phyloP scores from a whole-genome alignment of 2,888 invertebrate genomes.

The Molanna angustata region DNA sequence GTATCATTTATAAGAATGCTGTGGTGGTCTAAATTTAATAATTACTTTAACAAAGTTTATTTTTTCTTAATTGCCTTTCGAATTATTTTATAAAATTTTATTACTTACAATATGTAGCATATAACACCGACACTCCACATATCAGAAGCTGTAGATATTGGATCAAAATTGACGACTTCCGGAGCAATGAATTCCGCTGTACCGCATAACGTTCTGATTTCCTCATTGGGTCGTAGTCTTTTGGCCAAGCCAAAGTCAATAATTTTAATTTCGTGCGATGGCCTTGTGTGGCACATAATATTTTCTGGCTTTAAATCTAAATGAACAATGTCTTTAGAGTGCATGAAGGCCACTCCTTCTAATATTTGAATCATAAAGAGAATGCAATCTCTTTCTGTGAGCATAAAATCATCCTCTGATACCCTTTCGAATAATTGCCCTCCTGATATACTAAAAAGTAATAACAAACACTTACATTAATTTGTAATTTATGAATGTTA shows the following conservation, averaged over 20 bases:
- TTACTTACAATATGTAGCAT: constrained; percentile 85
- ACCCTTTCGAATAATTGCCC: constrained; percentile 93
- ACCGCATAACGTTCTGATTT: constrained; percentile 75
- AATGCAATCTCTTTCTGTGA: constrained; percentile 64
- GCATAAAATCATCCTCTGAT: constrained; percentile 86
- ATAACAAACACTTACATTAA: too few relatives aligned
- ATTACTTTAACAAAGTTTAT: too few relatives aligned
- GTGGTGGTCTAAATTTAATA: too few relatives aligned
- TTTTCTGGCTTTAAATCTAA: constrained; percentile 95
- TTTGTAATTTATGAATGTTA: too few relatives aligned
- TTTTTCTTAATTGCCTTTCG: too few relatives aligned
- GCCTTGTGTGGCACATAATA: constrained; percentile 84
- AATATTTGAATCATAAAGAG: constrained; percentile 89
- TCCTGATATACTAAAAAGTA: constrained; percentile 83
- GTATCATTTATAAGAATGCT: too few relatives aligned
- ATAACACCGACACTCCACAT: constrained; percentile 97
- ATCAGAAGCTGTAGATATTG: constrained; percentile 79
- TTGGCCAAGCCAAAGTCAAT: constrained; percentile 93
- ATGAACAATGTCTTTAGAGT: constrained; percentile 78
- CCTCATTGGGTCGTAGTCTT: constrained; percentile 63
- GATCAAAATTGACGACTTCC: constrained; percentile 88
- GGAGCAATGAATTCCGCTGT: constrained; percentile 93
- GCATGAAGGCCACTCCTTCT: constrained; percentile 89
- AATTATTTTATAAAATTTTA: too few relatives aligned
- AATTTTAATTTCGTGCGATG: constrained; percentile 84